These are phyloP conservation scores for Laothoe populi DNA, from an alignment of 2,888 invertebrate species.

Conservation along the genomic window DNA sequence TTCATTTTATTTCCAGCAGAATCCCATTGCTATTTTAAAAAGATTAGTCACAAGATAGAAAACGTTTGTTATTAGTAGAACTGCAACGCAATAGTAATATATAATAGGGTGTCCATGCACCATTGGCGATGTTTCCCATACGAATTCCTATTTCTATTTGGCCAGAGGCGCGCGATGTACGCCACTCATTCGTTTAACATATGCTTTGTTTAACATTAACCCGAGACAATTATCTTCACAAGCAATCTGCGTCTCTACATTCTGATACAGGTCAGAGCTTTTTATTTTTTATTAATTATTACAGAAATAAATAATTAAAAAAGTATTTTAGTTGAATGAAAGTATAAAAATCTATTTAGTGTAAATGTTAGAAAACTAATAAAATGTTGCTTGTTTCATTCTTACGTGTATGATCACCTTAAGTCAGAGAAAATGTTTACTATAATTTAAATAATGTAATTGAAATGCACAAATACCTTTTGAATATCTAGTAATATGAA, in stretches of 20 bases:
- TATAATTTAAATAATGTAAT: too few species aligned
- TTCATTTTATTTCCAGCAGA: not conserved
- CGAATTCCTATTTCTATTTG: constrained; percentile 56
- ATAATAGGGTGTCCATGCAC: constrained; percentile 35
- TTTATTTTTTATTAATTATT: constrained; percentile 27
- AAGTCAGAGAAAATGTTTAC: not conserved
- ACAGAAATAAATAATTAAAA: not conserved
- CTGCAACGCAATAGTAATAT: not conserved
- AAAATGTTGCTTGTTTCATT: not conserved
- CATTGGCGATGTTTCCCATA: constrained; percentile 63
- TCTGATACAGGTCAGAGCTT: constrained; percentile 46
- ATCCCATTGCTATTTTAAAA: not conserved
- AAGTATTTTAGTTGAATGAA: not conserved
- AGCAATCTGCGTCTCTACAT: constrained; percentile 65
- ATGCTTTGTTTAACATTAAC: constrained; percentile 75
- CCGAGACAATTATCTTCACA: constrained; percentile 73
- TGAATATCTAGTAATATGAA: too few species aligned
- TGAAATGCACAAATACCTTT: too few species aligned
- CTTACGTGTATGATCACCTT: too few species aligned
- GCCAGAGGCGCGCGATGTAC: constrained; percentile 56
- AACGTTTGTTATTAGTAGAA: constrained; percentile 1
- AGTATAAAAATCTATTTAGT: not conserved
- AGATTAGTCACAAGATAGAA: not conserved
- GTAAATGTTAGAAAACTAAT: not conserved
- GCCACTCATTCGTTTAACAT: constrained; percentile 67